Base-by-base conservation (phyloP, 2,797 vertebrate genomes). In the Syncerus caffer region DNA sequence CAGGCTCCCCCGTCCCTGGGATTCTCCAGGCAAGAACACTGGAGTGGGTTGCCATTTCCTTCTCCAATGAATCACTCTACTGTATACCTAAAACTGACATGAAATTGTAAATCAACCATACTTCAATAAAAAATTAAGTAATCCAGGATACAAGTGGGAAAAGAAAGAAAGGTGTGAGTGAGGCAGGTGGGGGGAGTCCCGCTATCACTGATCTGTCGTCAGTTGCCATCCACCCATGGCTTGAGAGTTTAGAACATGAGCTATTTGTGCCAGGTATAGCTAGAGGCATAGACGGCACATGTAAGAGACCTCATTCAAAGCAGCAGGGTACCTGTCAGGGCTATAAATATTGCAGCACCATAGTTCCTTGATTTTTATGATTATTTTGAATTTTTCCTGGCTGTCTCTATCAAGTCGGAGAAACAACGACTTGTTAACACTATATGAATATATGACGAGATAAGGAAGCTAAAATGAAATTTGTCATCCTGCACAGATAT, bases 401-500 rank as follows among this genome's bases (percentile, higher is more conserved):
- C 71, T 93, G 78, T 84, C 89, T 97, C 86, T 85, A 74, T 88
- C 62, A 29, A 96, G 89, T 93, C 50, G 34, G 60, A n/a, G 23
- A n/a, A 79, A 53, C 57, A n/a, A 51, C 78, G 89, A 85, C 91
- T 96, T 97, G 94, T 89, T 96, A 97, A 87, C 94, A 76, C 19
- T 17, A 19, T 92, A 85, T 95, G 94, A 95, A 53, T 87, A 85
- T 92, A 85, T 83, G 96, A 76, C 84, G 87, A 96, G 95, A 90
- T 87, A 94, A 93, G 78, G 82, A 85, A 97, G 83, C 16, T 88
- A 85, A 98, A 97, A 80, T 90, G 94, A 97, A 96, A 97, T 93
- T 93, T 96, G 93, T 98, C 95, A 89, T 90, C 53, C 50, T 34
- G 53, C 62, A 47, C 57, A 79, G 80, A 85, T 86, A 87, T 71